These are phyloP conservation scores for Tetramorium alpestre DNA, from an alignment of 1,140 invertebrate species.

Conservation along the genomic window DNA sequence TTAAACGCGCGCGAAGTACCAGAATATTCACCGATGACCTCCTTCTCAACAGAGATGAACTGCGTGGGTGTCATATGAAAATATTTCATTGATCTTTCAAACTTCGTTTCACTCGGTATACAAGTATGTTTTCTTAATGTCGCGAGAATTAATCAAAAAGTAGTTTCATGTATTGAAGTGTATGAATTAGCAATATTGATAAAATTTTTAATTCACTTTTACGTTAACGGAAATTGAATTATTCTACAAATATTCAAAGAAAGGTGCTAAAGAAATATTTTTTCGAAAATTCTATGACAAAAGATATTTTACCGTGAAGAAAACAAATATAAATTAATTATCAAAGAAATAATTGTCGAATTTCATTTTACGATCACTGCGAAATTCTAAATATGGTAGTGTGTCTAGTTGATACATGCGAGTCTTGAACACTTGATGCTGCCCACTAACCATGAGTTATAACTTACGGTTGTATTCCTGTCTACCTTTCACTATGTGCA, in stretches of 20 bases:
- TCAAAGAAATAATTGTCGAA: not conserved
- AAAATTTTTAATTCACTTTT: not conserved
- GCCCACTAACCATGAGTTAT: slow-evolving; percentile 23
- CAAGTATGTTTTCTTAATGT: not conserved
- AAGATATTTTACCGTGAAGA: not conserved
- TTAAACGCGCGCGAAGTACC: not conserved
- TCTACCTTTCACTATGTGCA: slow-evolving; percentile 44
- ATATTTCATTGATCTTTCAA: slow-evolving; percentile 40
- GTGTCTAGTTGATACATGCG: not conserved
- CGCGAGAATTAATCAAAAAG: not conserved
- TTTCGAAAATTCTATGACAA: not conserved
- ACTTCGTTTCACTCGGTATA: not conserved
- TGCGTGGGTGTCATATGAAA: not conserved
- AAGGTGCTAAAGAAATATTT: not conserved
- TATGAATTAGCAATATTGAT: not conserved
- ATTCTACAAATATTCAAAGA: not conserved
- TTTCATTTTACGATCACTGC: not conserved
- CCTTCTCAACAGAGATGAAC: not conserved
- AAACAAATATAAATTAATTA: not conserved
- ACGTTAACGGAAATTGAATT: not conserved
- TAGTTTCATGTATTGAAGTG: not conserved
- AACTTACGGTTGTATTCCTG: slow-evolving; percentile 13
- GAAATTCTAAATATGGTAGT: not conserved
- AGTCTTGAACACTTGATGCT: slow-evolving; percentile 32
- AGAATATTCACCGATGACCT: slow-evolving; percentile 1